Percentiles rank a stretch among this genome's conserved stretches.
Evolutionary conservation across 2,797 vertebrate species (phyloP).

Genomic region (Phataginus tricuspis): DNA sequence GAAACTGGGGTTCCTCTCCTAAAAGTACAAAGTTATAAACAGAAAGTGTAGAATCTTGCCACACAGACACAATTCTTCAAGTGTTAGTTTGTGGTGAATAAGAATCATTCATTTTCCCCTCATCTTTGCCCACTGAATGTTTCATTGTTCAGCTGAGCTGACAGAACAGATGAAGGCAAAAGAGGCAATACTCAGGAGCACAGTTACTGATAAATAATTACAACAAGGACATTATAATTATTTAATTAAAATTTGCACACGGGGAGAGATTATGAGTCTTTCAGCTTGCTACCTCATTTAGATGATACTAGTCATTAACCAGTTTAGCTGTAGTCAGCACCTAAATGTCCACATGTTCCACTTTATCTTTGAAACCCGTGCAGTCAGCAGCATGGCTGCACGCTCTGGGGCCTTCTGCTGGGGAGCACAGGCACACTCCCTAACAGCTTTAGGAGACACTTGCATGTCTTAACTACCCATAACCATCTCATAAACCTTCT

Average conservation of each 20-base stretch:
- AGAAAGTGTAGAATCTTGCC: neutral
- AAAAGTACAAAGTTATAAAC: neutral
- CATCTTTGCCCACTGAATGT: conserved; percentile 74
- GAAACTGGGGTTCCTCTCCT: neutral
- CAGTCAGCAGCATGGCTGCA: conserved; percentile 85
- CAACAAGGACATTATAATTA: conserved; percentile 86
- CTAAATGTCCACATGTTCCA: conserved; percentile 79
- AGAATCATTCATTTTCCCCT: conserved; percentile 79
- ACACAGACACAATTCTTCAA: neutral
- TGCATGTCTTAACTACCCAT: conserved; percentile 72
- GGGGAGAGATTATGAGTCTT: conserved; percentile 87
- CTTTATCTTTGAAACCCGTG: conserved; percentile 84
- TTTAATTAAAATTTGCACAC: conserved; percentile 89
- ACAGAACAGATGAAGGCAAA: conserved; percentile 84
- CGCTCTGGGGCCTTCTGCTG: conserved; percentile 67
- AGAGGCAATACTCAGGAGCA: conserved; percentile 86
- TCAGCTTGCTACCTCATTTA: conserved; percentile 86
- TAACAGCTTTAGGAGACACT: conserved; percentile 66
- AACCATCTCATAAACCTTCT: conserved; percentile 67
- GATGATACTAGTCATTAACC: conserved; percentile 87
- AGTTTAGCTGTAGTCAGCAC: conserved; percentile 86
- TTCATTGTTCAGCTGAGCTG: conserved; percentile 81
- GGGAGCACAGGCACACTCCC: conserved; percentile 62
- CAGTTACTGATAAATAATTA: conserved; percentile 89
- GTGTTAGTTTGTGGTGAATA: conserved; percentile 45